phyloP scores from a whole-genome alignment of 2,888 invertebrate genomes.

The Erebia ligea region DNA sequence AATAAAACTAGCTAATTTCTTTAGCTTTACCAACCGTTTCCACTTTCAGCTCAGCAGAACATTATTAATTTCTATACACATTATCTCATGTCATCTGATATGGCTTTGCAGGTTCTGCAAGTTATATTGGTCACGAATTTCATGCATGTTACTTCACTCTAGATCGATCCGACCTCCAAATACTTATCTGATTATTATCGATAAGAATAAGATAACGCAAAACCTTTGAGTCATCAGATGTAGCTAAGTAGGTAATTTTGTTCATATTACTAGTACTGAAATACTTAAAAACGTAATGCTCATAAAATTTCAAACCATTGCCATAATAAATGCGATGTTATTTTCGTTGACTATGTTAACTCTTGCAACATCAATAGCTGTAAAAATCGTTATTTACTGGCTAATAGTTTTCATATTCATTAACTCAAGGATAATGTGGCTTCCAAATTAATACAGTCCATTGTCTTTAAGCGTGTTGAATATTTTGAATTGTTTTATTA shows the following conservation, averaged over 20 bases:
- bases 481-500: slow-evolving; percentile 27
- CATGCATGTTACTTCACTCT: not conserved
- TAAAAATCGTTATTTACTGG: not conserved
- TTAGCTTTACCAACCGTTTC: not conserved
- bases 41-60: not conserved
- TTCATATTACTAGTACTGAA: not conserved
- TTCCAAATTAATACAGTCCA: slow-evolving; percentile 32
- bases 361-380: not conserved
- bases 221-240: not conserved
- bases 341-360: not conserved
- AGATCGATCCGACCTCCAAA: not conserved
- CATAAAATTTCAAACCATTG: not conserved
- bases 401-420: not conserved
- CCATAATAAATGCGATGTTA: not conserved
- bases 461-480: slow-evolving; percentile 29
- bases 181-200: not conserved
- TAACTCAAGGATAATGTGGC: slow-evolving; percentile 25
- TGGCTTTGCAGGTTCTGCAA: not conserved
- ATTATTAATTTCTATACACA: not conserved
- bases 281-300: too few relatives aligned
- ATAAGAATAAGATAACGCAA: not conserved
- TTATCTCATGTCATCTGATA: not conserved
- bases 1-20: too few relatives aligned
- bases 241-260: not conserved
- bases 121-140: not conserved